phyloP scores from a whole-genome alignment of 2,888 invertebrate species.

The Acrocyrtus sp. region DNA sequence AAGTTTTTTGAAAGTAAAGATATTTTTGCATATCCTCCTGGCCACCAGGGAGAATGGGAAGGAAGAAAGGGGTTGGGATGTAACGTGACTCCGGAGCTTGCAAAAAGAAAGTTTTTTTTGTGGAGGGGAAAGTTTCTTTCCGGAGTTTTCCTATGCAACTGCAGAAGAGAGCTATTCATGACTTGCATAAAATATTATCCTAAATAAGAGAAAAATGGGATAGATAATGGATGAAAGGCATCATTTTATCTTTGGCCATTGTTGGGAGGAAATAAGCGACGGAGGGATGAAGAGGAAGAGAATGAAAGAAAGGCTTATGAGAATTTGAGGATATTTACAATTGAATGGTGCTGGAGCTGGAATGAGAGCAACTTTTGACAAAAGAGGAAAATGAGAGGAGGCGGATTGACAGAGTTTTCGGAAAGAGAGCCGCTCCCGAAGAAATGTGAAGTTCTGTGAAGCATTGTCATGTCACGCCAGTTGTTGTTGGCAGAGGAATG shows the following conservation, averaged over 20 bases:
- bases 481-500: constrained; percentile 32
- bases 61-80: neutral
- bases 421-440: too few relatives aligned
- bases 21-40: neutral
- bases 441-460: constrained; percentile 11
- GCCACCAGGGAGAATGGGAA: neutral
- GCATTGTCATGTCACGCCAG: constrained; percentile 28
- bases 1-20: constrained; percentile 18
- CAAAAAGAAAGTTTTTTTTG: constrained; percentile 1
- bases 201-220: neutral
- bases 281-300: constrained; percentile 7
- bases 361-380: constrained; percentile 24
- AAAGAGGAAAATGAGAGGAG: constrained; percentile 9
- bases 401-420: too few relatives aligned
- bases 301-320: neutral
- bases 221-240: constrained; percentile 5
- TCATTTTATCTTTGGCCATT: neutral
- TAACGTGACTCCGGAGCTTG: neutral
- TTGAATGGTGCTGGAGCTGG: constrained; percentile 10
- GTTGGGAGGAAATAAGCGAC: neutral
- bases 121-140: neutral
- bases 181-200: constrained; percentile 10
- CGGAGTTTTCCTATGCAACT: constrained; percentile 1
- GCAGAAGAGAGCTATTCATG: constrained; percentile 22
- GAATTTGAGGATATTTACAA: constrained; percentile 10